Percentiles rank a stretch among this genome's conserved stretches.
These are phyloP conservation scores for Phaethon lepturus DNA, from an alignment of 2,113 vertebrate genomes.

Conservation along the genomic window DNA sequence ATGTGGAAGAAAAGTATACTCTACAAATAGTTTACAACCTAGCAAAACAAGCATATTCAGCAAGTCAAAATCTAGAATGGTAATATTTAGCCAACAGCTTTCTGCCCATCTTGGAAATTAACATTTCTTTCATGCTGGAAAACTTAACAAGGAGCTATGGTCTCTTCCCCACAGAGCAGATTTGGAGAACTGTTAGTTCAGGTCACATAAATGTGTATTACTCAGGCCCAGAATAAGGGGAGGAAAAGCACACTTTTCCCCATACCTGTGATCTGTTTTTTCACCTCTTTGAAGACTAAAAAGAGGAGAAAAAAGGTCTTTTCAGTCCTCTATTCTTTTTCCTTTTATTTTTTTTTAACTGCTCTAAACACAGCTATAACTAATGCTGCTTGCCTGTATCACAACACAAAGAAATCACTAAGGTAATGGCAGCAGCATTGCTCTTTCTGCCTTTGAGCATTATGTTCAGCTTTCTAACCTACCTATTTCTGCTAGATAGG, in stretches of 20 bases:
- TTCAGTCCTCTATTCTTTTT: background rate
- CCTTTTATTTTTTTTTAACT: fast-evolving
- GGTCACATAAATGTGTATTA: background rate
- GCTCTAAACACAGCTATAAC: background rate
- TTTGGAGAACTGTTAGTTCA: background rate
- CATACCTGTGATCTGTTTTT: background rate
- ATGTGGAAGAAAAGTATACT: background rate
- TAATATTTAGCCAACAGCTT: background rate
- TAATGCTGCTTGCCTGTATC: background rate
- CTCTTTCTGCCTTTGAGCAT: background rate
- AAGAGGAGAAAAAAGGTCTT: background rate
- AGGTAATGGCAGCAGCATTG: background rate
- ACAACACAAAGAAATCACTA: background rate
- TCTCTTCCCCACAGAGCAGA: fast-evolving
- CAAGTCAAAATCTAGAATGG: background rate
- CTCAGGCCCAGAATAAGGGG: background rate
- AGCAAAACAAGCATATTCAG: background rate
- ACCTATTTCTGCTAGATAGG: background rate
- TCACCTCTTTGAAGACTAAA: background rate
- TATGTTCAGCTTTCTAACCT: background rate
- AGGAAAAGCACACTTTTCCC: background rate
- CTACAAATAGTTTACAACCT: background rate
- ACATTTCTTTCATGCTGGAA: background rate
- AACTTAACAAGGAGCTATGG: background rate
- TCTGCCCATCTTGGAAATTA: background rate